Base-by-base conservation (phyloP, 2,888 invertebrate species). In the Melolontha melolontha region DNA sequence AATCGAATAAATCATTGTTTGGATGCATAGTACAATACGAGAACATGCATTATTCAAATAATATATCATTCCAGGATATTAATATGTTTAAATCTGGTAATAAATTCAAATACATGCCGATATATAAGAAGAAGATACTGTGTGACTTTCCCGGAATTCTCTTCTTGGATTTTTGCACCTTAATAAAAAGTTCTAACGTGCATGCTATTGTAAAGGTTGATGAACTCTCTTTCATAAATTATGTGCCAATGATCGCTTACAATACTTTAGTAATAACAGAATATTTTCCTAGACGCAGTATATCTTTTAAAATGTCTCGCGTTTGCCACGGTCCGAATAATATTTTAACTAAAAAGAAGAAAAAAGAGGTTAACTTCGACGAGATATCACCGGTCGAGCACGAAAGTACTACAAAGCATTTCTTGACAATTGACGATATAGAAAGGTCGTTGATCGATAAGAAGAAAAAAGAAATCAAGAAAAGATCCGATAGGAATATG, bases 301-400 rank as follows among this genome's bases (percentile, higher is more conserved):
- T 66, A 14, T 59, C 55, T 34, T 70, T 51, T 16, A 73, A 73
- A 67, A 50, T 70, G 17, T 70, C 52, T 12, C 52, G 71, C 17
- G 65, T 67, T 16, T 72, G 73, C 55, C 68, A 66, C 57, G 71
- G 75, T 22, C 64, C 67, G 49, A 70, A 71, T 47, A 67, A 71
- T 42, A 40, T 64, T 12, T 67, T 72, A 55, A 55, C 57, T 34
- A 72, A 69, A 59, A 75, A 71, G 55, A 71, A 67, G 63, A 64
- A 55, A 52, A 72, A 71, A 42, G 70, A 66, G 1, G 34, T 74
- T 49, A 77, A 82, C 76, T 76, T 81, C 51, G 80, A 82, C 69
- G 80, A 81, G 75, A 82, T 83, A 39, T 77, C 80, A 27, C 81
- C 81, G 8, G 78, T 80, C 11, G 76, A 78, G 62, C 78, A 78